These are phyloP conservation scores for Tetraodon nigroviridis DNA, from an alignment of 2,113 vertebrate species.

Conservation along the genomic window DNA sequence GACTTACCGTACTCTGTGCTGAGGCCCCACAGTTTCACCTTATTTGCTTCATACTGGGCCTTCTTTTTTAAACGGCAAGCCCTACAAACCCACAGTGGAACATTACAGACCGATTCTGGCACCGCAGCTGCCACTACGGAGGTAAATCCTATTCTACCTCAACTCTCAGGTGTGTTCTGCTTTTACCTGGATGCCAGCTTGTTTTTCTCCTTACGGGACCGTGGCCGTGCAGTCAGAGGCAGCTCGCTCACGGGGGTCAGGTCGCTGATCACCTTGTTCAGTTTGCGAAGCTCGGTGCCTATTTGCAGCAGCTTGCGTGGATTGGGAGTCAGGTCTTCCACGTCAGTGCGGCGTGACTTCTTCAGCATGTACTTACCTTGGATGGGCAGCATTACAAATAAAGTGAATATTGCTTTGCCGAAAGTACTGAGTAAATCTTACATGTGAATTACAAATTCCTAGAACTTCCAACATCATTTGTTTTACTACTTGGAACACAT, in stretches of 20 bases:
- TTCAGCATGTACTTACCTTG: slow-evolving; percentile 86
- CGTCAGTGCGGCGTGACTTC: slow-evolving; percentile 95
- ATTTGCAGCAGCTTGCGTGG: slow-evolving; percentile 96
- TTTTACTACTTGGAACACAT: too few relatives aligned
- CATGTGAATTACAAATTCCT: too few relatives aligned
- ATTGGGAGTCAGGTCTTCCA: slow-evolving; percentile 97
- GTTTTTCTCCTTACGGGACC: slow-evolving; percentile 98
- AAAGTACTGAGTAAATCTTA: not conserved
- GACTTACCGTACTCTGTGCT: slow-evolving; percentile 94
- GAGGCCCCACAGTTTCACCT: slow-evolving; percentile 98
- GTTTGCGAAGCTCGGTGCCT: slow-evolving; percentile 90
- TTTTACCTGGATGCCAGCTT: slow-evolving; percentile 94
- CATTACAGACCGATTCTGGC: too few relatives aligned
- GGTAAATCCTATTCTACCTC: too few relatives aligned
- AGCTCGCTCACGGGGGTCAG: slow-evolving; percentile 96
- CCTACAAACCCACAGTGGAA: slow-evolving; percentile 65
- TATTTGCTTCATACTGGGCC: slow-evolving; percentile 99
- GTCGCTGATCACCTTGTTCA: slow-evolving; percentile 98
- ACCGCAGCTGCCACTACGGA: too few relatives aligned
- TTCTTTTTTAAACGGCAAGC: slow-evolving; percentile 99
- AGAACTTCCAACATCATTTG: too few relatives aligned
- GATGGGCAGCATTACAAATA: not conserved
- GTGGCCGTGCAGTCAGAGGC: slow-evolving; percentile 89
- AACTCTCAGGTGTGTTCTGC: too few relatives aligned
- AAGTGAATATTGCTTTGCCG: not conserved